These are phyloP conservation scores for Mormoops blainvillei DNA, from an alignment of 2,113 vertebrate genomes.

Conservation along the genomic window DNA sequence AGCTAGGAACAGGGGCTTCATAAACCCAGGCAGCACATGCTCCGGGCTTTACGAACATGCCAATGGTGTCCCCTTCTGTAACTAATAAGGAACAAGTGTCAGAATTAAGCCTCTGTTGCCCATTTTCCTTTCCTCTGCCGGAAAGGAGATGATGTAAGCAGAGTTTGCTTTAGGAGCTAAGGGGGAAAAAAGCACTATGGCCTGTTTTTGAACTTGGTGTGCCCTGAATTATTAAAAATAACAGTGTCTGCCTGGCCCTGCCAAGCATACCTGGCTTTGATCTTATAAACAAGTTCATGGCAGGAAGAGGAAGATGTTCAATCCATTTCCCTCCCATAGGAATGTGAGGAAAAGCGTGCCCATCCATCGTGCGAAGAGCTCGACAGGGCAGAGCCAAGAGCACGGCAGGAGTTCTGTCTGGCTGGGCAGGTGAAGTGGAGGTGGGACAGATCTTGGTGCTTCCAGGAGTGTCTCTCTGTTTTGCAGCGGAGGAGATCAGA, in stretches of 20 bases:
- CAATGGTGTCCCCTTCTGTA: background rate
- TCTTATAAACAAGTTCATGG: slow-evolving; percentile 44
- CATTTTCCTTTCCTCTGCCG: background rate
- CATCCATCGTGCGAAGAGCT: background rate
- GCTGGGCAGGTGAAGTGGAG: background rate
- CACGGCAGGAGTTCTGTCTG: background rate
- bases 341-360: background rate
- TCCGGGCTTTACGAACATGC: background rate
- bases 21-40: background rate
- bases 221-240: slow-evolving; percentile 48
- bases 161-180: background rate
- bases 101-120: background rate
- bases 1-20: background rate
- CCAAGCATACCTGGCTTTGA: slow-evolving; percentile 47
- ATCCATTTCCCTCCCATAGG: background rate
- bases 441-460: background rate
- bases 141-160: background rate
- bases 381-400: background rate
- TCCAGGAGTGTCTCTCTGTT: background rate
- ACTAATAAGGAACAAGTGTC: background rate
- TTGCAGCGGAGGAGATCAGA: background rate
- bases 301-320: slow-evolving; percentile 38
- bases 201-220: slow-evolving; percentile 10
- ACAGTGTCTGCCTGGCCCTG: background rate
- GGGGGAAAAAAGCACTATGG: background rate